Base-by-base conservation (phyloP, 2,113 vertebrate species). In the Takifugu bimaculatus region DNA sequence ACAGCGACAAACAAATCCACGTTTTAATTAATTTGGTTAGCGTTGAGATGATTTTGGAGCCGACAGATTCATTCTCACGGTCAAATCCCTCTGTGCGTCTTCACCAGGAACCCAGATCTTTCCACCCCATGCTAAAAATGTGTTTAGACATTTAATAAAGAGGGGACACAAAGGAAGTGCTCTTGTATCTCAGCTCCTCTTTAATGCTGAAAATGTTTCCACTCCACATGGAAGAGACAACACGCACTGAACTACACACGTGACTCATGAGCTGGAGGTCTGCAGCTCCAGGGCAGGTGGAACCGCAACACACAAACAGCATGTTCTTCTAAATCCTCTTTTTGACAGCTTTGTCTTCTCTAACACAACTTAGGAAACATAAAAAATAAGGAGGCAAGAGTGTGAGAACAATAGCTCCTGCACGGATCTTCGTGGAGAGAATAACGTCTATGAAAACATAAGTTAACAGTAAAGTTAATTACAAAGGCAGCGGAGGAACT, bases 401-500 rank as follows among this genome's bases (percentile, higher is more conserved):
- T 58, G 65, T 81, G 90, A 80, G 77, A 67, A 79, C 79, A 65
- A 75, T 61, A 59, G 65, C 57, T 78, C 58, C 79, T 70, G 77
- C 72, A 75, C 69, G 50, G 20, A 20, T 20, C 20, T 20, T 20
- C 20, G 20, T 20, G 20, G 58, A 50, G 66, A 70, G 54, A 56
- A 57, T 82, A 88, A 92, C 90, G 85, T 90, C 81, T 82, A 87
- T 90, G 88, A 90, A 66, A 81, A 89, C 87, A 89, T 90, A 93
- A 94, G 84, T 94, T 92, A 93, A 92, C 13, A 65, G 72, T 92
- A 93, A 92, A 83, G 90, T 85, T 86, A 92, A 91, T 94, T 94
- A 94, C 93, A 94, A 96, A 96, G 92, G 93, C 90, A 94, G 93
- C 87, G 50, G 77, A 92, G 93, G 90, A 91, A 91, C 91, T 90